Evolutionary conservation across 2,888 invertebrate species (phyloP).

Genomic region (Prenolepis imparis): DNA sequence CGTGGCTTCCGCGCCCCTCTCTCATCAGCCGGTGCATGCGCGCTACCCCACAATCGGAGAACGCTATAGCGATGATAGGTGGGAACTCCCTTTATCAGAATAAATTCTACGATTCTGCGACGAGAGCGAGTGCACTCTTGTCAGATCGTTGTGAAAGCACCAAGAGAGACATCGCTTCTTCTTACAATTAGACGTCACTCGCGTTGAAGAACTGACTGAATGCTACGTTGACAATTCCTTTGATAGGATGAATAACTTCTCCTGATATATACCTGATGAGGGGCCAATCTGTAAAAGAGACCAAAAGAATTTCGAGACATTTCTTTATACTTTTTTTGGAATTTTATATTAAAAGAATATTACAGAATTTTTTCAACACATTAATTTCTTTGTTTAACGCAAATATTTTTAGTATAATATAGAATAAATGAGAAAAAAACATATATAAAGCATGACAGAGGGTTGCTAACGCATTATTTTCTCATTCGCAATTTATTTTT

Average conservation of each 20-base stretch:
- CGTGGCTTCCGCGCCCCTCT: slow-evolving; percentile 69
- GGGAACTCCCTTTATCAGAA: slow-evolving; percentile 22
- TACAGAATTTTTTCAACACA: neutral
- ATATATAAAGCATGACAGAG: neutral
- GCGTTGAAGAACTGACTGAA: neutral
- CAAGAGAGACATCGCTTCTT: neutral
- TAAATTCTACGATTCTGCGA: neutral
- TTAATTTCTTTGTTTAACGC: neutral
- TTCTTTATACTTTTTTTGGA: neutral
- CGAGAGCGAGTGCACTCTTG: no score
- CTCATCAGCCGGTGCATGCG: slow-evolving; percentile 65
- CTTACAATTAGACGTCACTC: neutral
- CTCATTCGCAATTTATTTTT: neutral
- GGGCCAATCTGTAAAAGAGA: neutral
- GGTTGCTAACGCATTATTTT: neutral
- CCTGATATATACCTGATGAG: neutral
- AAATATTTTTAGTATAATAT: neutral
- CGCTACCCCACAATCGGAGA: slow-evolving; percentile 48
- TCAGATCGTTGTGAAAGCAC: neutral
- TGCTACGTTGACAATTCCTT: neutral
- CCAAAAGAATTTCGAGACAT: neutral
- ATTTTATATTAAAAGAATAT: neutral
- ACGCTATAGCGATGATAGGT: neutral
- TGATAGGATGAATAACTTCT: neutral
- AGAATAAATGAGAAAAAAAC: neutral